phyloP scores from a whole-genome alignment of 2,888 invertebrate species.

The Resseliella maxima region DNA sequence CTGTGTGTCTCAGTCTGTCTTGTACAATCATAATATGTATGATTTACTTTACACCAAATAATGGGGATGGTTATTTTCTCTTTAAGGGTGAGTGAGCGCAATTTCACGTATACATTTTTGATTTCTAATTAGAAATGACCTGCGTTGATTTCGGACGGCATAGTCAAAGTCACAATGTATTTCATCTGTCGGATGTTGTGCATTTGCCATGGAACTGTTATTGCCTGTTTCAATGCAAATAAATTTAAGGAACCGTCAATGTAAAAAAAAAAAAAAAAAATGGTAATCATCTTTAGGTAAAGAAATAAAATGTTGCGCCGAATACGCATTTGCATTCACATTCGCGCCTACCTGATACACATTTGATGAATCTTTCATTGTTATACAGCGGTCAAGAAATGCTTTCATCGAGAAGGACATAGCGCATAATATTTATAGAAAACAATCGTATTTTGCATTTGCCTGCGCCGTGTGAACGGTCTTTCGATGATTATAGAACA shows the following conservation, averaged over 20 bases:
- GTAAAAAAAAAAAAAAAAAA: not conserved
- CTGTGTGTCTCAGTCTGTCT: not conserved
- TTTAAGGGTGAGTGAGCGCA: not conserved
- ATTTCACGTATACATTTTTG: not conserved
- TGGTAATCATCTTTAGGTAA: not conserved
- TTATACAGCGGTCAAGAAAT: slow-evolving; percentile 29
- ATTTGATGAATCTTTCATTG: not conserved
- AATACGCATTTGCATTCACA: slow-evolving; percentile 22
- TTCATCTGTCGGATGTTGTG: slow-evolving; percentile 23
- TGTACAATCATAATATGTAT: not conserved
- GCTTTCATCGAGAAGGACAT: slow-evolving; percentile 14
- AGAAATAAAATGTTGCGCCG: not conserved
- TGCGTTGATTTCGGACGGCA: slow-evolving; percentile 51
- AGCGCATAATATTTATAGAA: slow-evolving; percentile 28
- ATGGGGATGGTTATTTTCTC: not conserved
- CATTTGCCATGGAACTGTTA: not conserved
- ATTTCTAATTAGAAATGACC: slow-evolving; percentile 51
- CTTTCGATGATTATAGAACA: not conserved
- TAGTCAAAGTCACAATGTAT: slow-evolving; percentile 13
- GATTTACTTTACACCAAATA: not conserved
- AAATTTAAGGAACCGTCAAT: not conserved
- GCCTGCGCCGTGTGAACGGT: slow-evolving; percentile 37
- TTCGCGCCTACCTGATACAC: slow-evolving; percentile 44
- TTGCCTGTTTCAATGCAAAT: slow-evolving; percentile 1
- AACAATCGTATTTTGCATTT: slow-evolving; percentile 4